These are phyloP conservation scores for Clarias macrocephalus DNA, from an alignment of 2,113 vertebrate species.

Conservation along the genomic window DNA sequence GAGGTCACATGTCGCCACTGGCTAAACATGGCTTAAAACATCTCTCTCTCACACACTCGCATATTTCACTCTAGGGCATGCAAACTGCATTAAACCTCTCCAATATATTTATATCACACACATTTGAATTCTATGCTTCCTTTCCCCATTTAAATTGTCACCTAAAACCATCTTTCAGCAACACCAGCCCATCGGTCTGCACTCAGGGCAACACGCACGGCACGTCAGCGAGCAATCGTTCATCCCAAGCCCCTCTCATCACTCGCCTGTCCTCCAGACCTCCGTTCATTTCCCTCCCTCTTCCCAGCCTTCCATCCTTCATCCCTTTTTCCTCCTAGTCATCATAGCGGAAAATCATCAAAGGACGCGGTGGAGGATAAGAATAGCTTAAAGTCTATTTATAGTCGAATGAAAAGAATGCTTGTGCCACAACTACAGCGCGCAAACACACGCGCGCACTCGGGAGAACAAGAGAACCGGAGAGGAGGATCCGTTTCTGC, in stretches of 20 bases:
- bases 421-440: constrained; percentile 3
- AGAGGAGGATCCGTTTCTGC: constrained; percentile 40
- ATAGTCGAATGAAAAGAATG: constrained; percentile 45
- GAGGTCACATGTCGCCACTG: constrained; percentile 44
- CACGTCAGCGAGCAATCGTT: constrained; percentile 38
- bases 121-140: background rate
- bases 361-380: constrained; percentile 40
- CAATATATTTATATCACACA: background rate
- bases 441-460: background rate
- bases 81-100: constrained; percentile 26
- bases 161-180: background rate
- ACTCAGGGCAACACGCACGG: constrained; percentile 1
- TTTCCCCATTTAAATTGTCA: background rate
- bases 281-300: background rate
- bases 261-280: constrained; percentile 4
- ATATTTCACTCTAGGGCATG: background rate
- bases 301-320: background rate
- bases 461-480: constrained; percentile 18
- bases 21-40: constrained; percentile 47
- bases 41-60: constrained; percentile 3
- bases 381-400: constrained; percentile 51
- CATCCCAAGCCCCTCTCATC: constrained; percentile 11
- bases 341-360: constrained; percentile 48
- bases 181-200: background rate
- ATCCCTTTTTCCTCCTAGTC: constrained; percentile 18